A percentile compares a stretch with the other conserved stretches of the same genome.
Evolutionary conservation across 2,888 invertebrate species (phyloP).

Genomic region (Cerceris ruficornis): DNA sequence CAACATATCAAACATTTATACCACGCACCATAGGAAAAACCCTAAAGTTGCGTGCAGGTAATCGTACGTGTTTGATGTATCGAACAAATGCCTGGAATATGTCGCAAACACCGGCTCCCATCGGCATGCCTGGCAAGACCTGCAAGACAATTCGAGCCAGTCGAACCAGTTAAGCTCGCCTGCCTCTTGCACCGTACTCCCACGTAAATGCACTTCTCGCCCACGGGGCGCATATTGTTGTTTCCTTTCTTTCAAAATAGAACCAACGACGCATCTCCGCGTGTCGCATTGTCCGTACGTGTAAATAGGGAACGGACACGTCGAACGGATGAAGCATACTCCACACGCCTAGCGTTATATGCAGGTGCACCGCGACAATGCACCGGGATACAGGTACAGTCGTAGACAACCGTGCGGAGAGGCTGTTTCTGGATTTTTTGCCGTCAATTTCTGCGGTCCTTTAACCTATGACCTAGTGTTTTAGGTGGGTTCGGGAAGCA

Average conservation of each 20-base stretch:
- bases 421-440: background rate
- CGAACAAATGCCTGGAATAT: constrained; percentile 18
- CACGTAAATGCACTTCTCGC: constrained; percentile 45
- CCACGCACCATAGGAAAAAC: background rate
- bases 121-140: constrained; percentile 21
- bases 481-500: too few species aligned
- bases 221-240: constrained; percentile 47
- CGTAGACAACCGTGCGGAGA: constrained; percentile 22
- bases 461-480: too few species aligned
- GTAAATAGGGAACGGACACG: constrained; percentile 32
- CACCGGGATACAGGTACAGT: constrained; percentile 52
- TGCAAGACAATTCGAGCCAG: constrained; percentile 42
- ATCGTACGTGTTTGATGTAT: constrained; percentile 12
- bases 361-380: constrained; percentile 51
- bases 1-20: background rate
- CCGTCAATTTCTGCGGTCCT: background rate
- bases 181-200: constrained; percentile 37
- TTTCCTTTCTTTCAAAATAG: constrained; percentile 46
- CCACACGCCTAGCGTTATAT: background rate
- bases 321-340: constrained; percentile 36
- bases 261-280: constrained; percentile 27
- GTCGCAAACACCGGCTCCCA: constrained; percentile 20
- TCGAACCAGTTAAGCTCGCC: constrained; percentile 44
- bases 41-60: constrained; percentile 1
- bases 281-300: background rate